Base-by-base conservation (phyloP, 2,888 invertebrate species). In the Plusia festucae region DNA sequence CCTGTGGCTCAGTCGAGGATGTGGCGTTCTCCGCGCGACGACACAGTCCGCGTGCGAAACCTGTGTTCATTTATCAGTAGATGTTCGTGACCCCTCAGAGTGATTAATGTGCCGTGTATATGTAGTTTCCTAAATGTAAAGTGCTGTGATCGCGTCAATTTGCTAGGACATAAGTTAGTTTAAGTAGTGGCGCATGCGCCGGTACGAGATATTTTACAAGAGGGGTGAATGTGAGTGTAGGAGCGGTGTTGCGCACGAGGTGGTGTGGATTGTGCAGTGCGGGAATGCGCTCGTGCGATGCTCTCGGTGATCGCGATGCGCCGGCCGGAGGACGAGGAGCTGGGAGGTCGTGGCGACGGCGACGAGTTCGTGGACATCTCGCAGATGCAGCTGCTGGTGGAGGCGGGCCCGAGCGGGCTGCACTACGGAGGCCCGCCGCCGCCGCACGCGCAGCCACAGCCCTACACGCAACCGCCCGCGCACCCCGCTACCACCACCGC, bases 311-410 rank as follows among this genome's bases (percentile, higher is more conserved):
- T 97, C 95, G 96, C 97, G 95, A 97, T 97, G 97, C 96, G 97
- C 94, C 97, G 97, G 93, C 96, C 97, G 96, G 96, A 96, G 96
- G 97, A 96, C 94, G 95, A 96, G 94, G 94, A 94, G 90, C 89
- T 94, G 87, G 94, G 92, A 87, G 91, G 92, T 78, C 93, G 93
- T 88, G 93, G 89, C 91, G 93, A 92, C 85, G 91, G 91, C 90
- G 97, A 97, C 93, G 98, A 98, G 93, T 98, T 97, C 93, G 97
- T 98, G 90, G 98, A 98, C 93, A 97, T 97, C 84, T 96, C 97
- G 65, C 97, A 97, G 90, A 97, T 97, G 90, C 97, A 97, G 86
- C 96, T 97, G 89, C 92, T 97, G 82, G 95, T 97, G 82, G 95
- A 97, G 89, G 93, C 94, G 86, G 94, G 93, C 89, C 95, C 88